phyloP scores from a whole-genome alignment of 53 echinoderm and acorn worm genomes.

The Holothuria scabra region DNA sequence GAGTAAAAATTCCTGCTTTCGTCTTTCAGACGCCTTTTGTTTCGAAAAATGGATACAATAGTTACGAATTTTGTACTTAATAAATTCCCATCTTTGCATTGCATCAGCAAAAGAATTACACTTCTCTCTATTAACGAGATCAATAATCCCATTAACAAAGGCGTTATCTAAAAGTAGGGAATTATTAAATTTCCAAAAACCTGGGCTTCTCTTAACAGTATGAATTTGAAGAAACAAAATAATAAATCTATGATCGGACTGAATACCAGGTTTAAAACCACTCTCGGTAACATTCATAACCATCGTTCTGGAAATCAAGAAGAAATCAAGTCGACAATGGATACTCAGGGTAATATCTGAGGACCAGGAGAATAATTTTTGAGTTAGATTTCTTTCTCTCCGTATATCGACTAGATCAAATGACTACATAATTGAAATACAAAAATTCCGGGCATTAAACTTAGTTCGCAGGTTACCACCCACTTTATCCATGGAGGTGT shows the following conservation, averaged over 20 bases:
- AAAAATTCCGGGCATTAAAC: conserved; percentile 7
- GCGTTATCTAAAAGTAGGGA: too few relatives aligned
- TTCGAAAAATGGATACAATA: background rate
- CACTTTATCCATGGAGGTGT: background rate
- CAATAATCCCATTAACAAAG: background rate
- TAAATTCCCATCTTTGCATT: background rate
- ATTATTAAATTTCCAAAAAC: conserved; percentile 48
- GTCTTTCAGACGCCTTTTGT: background rate
- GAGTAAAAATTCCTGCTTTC: background rate
- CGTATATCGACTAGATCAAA: conserved; percentile 6
- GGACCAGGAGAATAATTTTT: background rate
- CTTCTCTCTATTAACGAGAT: background rate
- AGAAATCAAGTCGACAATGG: conserved; percentile 32
- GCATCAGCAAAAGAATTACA: background rate
- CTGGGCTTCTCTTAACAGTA: conserved; percentile 6
- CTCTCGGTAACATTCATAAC: background rate
- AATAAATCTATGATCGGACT: conserved; percentile 34
- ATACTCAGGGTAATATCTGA: background rate
- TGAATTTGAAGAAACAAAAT: background rate
- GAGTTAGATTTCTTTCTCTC: conserved; percentile 14
- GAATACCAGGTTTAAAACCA: background rate
- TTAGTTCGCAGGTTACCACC: background rate
- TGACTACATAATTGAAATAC: conserved; percentile 9
- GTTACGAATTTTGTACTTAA: conserved; percentile 3
- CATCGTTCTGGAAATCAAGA: background rate